Evolutionary conservation across 1,140 invertebrate species (phyloP).

Genomic region (Rhyacophila brunnea): DNA sequence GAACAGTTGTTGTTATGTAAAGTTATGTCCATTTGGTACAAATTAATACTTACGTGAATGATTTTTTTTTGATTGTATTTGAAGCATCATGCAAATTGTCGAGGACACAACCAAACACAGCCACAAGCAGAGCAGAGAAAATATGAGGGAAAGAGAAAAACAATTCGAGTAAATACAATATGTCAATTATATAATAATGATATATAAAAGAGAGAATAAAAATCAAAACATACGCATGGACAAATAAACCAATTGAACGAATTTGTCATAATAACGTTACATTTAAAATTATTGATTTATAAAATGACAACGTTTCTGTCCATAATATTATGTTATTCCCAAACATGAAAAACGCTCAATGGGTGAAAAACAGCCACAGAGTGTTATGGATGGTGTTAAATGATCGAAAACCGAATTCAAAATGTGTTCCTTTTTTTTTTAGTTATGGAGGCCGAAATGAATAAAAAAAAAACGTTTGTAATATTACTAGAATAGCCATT

Average conservation of each 20-base stretch:
- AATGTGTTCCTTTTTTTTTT: too few relatives aligned
- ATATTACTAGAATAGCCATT: too few relatives aligned
- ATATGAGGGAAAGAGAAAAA: conserved; percentile 68
- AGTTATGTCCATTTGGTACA: conserved; percentile 33
- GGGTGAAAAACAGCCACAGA: too few relatives aligned
- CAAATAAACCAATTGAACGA: neutral
- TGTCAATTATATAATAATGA: conserved; percentile 29
- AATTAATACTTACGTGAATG: conserved; percentile 74
- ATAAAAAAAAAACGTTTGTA: too few relatives aligned
- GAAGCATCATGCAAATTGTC: conserved; percentile 73
- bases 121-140: conserved; percentile 74
- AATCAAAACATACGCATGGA: conserved; percentile 18
- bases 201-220: conserved; percentile 32
- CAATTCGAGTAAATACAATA: conserved; percentile 55
- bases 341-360: too few relatives aligned
- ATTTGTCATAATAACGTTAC: neutral
- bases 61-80: conserved; percentile 69
- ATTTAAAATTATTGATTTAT: too few relatives aligned
- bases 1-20: conserved; percentile 28
- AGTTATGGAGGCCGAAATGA: too few relatives aligned
- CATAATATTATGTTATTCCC: too few relatives aligned
- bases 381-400: too few relatives aligned
- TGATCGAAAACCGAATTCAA: too few relatives aligned
- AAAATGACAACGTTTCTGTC: too few relatives aligned
- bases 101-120: conserved; percentile 71